phyloP scores from a whole-genome alignment of 2,888 invertebrate genomes.

The Exephanes ischioxanthus region DNA sequence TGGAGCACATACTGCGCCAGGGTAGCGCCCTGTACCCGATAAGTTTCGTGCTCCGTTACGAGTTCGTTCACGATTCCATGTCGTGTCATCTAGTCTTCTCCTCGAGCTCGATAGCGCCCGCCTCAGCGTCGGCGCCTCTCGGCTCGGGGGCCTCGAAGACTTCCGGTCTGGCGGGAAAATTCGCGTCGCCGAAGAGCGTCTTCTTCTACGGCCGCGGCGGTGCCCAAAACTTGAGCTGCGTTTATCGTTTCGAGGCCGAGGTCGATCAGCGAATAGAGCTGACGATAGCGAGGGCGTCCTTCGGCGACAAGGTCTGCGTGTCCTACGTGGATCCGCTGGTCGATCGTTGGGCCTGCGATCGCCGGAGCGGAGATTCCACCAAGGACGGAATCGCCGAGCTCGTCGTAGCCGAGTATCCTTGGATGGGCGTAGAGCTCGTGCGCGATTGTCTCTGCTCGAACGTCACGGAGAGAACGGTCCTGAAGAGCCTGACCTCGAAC shows the following conservation, averaged over 20 bases:
- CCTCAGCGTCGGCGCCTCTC: constrained; percentile 72
- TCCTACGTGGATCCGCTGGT: constrained; percentile 88
- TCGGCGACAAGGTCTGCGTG: constrained; percentile 89
- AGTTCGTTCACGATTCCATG: constrained; percentile 89
- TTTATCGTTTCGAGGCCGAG: constrained; percentile 91
- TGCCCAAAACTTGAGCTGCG: constrained; percentile 90
- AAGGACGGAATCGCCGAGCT: constrained; percentile 76
- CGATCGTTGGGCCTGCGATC: constrained; percentile 90
- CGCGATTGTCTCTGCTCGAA: constrained; percentile 92
- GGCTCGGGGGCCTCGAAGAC: constrained; percentile 64
- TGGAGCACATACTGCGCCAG: constrained; percentile 91
- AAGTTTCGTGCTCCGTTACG: constrained; percentile 92
- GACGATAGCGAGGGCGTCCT: constrained; percentile 89
- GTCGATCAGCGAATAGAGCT: constrained; percentile 90
- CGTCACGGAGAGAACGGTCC: constrained; percentile 88
- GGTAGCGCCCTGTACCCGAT: constrained; percentile 93
- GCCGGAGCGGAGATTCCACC: constrained; percentile 72
- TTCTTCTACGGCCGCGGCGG: constrained; percentile 94
- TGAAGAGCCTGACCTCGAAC: constrained; percentile 90
- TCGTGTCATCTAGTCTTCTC: constrained; percentile 83
- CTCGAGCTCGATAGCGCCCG: constrained; percentile 73
- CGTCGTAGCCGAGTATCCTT: constrained; percentile 80
- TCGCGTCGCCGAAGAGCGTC: constrained; percentile 92
- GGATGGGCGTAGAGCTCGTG: constrained; percentile 87
- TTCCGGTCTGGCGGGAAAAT: constrained; percentile 85